Base-by-base conservation (phyloP, 2,888 invertebrate genomes). In the Drosophila meridionalis region DNA sequence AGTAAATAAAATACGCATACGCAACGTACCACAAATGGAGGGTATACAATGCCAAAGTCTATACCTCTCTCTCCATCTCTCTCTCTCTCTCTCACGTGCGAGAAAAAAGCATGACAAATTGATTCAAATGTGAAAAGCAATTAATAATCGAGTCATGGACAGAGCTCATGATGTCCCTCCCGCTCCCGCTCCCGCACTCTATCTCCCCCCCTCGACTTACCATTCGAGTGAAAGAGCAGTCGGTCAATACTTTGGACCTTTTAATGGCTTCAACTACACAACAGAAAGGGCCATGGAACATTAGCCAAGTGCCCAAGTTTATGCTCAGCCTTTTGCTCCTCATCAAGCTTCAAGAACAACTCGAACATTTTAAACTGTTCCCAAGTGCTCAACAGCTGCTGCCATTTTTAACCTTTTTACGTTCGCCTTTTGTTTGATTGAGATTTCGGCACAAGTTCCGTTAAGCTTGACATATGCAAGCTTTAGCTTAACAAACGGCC, bases 71-170 rank as follows among this genome's bases (percentile, higher is more conserved):
- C 45, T 3, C 45, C 3, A 1, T 20, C 20, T 43, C 20, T 7
- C 42, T 4, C 40, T 47, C 45, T 48, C 30, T 11, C 48, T 4
- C 32, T 3, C 11, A 12, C 32, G 30, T 56, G 47, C 26, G 14
- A 36, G 43, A 68, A 73, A 71, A 72, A 75, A 64, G 65, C 78
- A 77, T 87, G 90, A 87, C 86, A 89, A 87, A 89, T 83, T 77
- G 73, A 79, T 84, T 74, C 48, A 69, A 83, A 83, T 76, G 64
- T 70, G 61, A 66, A 70, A 61, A 59, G 66, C 88, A 90, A 89
- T 90, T 89, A 89, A 90, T 89, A 90, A 90, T 70, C 76, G 58
- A 77, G 78, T 76, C 71, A 79, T 67, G 83, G 82, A 20, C 64
- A 56, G 50, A 43, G 45, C 50, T 70, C 45, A 26, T 48, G 69